Conservation (phyloP, 2,797 vertebrate species). For the Zalophus californianus region DNA sequence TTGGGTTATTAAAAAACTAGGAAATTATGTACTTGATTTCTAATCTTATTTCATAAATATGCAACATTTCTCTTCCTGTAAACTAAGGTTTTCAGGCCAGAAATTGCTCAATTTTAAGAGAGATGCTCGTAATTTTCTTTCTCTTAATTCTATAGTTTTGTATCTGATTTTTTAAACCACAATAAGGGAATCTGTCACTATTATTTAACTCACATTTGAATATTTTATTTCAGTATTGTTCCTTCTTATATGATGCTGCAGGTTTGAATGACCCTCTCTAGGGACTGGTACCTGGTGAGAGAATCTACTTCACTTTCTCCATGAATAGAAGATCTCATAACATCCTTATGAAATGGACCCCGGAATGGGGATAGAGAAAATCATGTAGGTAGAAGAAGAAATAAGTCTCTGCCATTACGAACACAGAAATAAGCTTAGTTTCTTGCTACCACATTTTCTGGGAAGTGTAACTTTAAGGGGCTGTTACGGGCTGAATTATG, state of each 20-base stretch:
- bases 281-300: neutral
- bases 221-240: neutral
- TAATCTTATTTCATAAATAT: conserved; percentile 80
- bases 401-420: neutral
- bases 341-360: neutral
- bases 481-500: neutral
- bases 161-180: conserved; percentile 6
- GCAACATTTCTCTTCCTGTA: conserved; percentile 62
- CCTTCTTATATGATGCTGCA: neutral
- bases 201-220: conserved; percentile 41
- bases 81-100: conserved; percentile 50
- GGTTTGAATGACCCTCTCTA: neutral
- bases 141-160: conserved; percentile 50
- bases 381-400: neutral
- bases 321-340: neutral
- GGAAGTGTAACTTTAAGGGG: neutral
- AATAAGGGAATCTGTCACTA: neutral
- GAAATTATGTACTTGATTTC: conserved; percentile 51
- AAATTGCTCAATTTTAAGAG: conserved; percentile 14
- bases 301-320: neutral
- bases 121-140: neutral
- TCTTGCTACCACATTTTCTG: conserved; percentile 36
- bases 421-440: neutral
- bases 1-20: conserved; percentile 45
- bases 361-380: neutral